phyloP scores from a whole-genome alignment of 2,888 invertebrate genomes.

The Mythimna impura region DNA sequence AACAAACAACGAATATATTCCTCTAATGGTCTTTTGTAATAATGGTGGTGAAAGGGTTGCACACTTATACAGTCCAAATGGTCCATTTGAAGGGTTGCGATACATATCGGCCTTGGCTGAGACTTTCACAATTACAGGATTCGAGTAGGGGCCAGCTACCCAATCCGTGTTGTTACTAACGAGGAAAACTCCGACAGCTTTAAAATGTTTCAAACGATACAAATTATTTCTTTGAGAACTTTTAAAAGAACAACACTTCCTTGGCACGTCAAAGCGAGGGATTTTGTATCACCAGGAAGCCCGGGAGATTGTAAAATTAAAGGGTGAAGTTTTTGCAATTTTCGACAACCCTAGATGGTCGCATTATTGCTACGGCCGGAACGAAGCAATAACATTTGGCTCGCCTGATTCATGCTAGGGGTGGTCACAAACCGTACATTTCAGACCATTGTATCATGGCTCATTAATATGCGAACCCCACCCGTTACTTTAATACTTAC shows the following conservation, averaged over 20 bases:
- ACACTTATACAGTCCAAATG: conserved; percentile 49
- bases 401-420: conserved; percentile 65
- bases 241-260: conserved; percentile 21
- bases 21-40: conserved; percentile 51
- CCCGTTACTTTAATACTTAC: conserved; percentile 53
- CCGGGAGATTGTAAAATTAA: conserved; percentile 5
- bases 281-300: conserved; percentile 33
- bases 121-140: conserved; percentile 52
- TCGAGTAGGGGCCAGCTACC: conserved; percentile 26
- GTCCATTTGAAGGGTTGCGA: conserved; percentile 56
- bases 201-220: conserved; percentile 49
- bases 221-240: conserved; percentile 52
- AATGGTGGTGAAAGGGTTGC: conserved; percentile 53
- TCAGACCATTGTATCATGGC: conserved; percentile 57
- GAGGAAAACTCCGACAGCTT: conserved; percentile 48
- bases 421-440: conserved; percentile 57
- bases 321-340: conserved; percentile 6
- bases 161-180: conserved; percentile 47
- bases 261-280: conserved; percentile 47
- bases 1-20: conserved; percentile 51
- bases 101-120: conserved; percentile 49
- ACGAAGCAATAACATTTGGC: conserved; percentile 65
- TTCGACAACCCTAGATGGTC: conserved; percentile 47
- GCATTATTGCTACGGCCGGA: conserved; percentile 56
- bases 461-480: conserved; percentile 63